Evolutionary conservation across 2,888 invertebrate species (phyloP).

Genomic region (Sericinus montela): DNA sequence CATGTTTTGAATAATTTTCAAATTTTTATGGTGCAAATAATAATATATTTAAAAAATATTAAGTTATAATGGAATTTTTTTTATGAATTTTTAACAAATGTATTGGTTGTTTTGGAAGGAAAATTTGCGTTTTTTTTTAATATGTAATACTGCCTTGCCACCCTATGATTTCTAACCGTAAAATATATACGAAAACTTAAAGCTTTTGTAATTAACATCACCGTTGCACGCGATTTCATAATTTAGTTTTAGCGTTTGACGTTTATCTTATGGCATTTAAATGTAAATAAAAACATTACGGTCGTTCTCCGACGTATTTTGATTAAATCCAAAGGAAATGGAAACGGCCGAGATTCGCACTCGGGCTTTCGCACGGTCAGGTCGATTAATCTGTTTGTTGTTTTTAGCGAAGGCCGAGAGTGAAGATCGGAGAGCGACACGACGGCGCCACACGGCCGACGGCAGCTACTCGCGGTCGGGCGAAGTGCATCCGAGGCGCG

Average conservation of each 20-base stretch:
- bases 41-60: neutral
- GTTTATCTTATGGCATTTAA: slow-evolving; percentile 70
- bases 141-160: no score
- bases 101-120: no score
- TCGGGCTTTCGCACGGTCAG: slow-evolving; percentile 54
- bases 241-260: slow-evolving; percentile 70
- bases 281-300: slow-evolving; percentile 61
- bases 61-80: no score
- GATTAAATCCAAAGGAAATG: slow-evolving; percentile 37
- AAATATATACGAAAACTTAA: slow-evolving; percentile 64
- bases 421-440: slow-evolving; percentile 63
- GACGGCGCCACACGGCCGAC: slow-evolving; percentile 67
- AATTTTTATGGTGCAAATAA: no score
- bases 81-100: no score
- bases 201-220: slow-evolving; percentile 63
- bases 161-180: no score
- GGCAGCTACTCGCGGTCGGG: slow-evolving; percentile 66
- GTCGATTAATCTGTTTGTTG: slow-evolving; percentile 76
- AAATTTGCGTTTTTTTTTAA: no score
- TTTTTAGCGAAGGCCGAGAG: slow-evolving; percentile 64
- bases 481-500: slow-evolving; percentile 68
- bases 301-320: slow-evolving; percentile 44
- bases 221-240: slow-evolving; percentile 73
- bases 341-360: slow-evolving; percentile 44
- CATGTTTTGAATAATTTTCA: neutral